Evolutionary conservation across 2,113 vertebrate species (phyloP), one percentile per base, ranked within the genome.

Genomic region (Corythornis cristatus): DNA sequence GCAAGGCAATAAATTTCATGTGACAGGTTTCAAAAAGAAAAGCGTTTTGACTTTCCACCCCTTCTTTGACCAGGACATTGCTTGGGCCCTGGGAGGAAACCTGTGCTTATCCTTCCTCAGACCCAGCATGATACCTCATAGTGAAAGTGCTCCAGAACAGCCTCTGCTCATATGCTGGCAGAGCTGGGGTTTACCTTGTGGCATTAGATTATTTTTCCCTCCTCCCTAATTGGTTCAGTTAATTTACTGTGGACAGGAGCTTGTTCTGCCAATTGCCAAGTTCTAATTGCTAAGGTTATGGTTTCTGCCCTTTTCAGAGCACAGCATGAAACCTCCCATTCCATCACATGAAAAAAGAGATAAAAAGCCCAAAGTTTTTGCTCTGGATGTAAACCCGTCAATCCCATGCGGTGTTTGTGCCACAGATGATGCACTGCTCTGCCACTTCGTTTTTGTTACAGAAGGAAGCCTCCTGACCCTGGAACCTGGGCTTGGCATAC

Each of bases 241-340:
- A 87, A 93, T 93, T 93, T 93, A 93, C 95, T 65, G 82, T 40
- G 85, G 89, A 85, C 87, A 80, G 84, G 62, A 89, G 78, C 85
- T 76, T 53, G 58, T 87, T 93, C 87, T 96, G 94, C 96, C 96
- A 96, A 95, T 78, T 66, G 67, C 89, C 96, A 96, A 95, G 82
- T 66, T 64, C 89, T 96, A 93, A 96, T 96, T 96, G 82, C 87
- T 92, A 87, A 93, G 95, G 91, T 94, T 96, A 96, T 85, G 91
- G 91, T 93, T 85, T 57, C 62, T 89, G 94, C 89, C 93, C 93
- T 96, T 93, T 87, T 45, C 68, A 58, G 75, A 85, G 85, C 70
- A 15, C 67, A 85, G 78, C 93, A 96, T 93, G 96, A 96, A 66
- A n/a, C 71, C 67, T 80, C n/a, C 71, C 8, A 23, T 76, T 93